phyloP scores from a whole-genome alignment of 37 sponge, comb jelly and placozoan species.

The Amphimedon queenslandica region DNA sequence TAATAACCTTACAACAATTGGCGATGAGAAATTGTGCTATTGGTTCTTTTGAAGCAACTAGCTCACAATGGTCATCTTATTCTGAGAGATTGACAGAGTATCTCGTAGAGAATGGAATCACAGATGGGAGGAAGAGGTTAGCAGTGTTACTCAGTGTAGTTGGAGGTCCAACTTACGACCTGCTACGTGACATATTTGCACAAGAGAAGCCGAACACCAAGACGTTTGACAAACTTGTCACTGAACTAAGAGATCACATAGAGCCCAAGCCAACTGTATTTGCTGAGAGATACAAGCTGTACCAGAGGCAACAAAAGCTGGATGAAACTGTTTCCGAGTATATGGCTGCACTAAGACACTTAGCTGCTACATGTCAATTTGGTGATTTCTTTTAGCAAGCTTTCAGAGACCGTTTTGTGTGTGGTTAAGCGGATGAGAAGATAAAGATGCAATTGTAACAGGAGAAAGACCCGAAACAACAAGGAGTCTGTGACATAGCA shows the following conservation, averaged over 20 bases:
- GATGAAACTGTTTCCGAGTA: conserved; percentile 21
- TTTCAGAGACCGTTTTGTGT: conserved; percentile 8
- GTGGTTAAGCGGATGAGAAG: conserved; percentile 3
- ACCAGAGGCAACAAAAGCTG: conserved; percentile 12
- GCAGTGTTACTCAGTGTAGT: conserved; percentile 13
- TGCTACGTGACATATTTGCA: conserved; percentile 23
- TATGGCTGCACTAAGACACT: conserved; percentile 16
- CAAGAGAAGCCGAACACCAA: conserved; percentile 15
- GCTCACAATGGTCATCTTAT: too few relatives aligned
- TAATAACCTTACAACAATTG: too few relatives aligned
- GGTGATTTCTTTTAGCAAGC: conserved; percentile 5
- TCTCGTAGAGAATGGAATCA: too few relatives aligned
- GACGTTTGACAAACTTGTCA: conserved; percentile 20
- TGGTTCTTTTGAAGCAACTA: too few relatives aligned
- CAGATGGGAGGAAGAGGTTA: background rate
- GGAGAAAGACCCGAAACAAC: conserved; percentile 7
- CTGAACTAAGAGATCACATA: conserved; percentile 11
- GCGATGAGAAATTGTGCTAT: too few relatives aligned
- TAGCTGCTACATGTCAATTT: conserved; percentile 24
- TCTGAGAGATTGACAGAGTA: too few relatives aligned
- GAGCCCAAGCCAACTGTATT: conserved; percentile 18
- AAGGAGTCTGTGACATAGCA: too few relatives aligned
- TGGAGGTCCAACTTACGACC: conserved; percentile 13
- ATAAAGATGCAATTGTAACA: conserved; percentile 17
- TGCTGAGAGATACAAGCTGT: conserved; percentile 16